Evolutionary conservation across 2,888 invertebrate species (phyloP).

Genomic region (Drosophila pseudotalamancana): DNA sequence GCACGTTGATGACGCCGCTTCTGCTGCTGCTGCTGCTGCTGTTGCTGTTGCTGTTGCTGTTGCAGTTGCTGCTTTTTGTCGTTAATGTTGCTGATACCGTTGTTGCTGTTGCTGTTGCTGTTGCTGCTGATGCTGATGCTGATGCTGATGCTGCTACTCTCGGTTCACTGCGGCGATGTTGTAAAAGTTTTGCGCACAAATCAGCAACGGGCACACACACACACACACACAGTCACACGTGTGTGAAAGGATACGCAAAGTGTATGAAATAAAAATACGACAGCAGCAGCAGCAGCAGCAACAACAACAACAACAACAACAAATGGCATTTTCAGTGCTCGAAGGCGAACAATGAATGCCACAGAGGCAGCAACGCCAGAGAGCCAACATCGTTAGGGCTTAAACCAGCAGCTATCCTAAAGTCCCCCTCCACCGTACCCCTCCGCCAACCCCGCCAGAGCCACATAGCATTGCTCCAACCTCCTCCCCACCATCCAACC

Average conservation of each 20-base stretch:
- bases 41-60: slow-evolving; percentile 19
- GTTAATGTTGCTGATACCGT: slow-evolving; percentile 64
- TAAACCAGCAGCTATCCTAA: slow-evolving; percentile 57
- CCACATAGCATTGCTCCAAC: slow-evolving; percentile 2
- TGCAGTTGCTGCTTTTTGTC: slow-evolving; percentile 54
- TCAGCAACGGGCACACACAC: slow-evolving; percentile 59
- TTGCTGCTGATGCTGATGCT: slow-evolving; percentile 26
- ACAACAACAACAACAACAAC: slow-evolving; percentile 44
- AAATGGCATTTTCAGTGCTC: slow-evolving; percentile 73
- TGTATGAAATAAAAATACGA: slow-evolving; percentile 69
- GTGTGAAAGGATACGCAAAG: slow-evolving; percentile 65
- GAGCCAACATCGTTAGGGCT: slow-evolving; percentile 76
- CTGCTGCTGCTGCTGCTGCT: slow-evolving; percentile 33
- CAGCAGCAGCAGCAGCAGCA: slow-evolving; percentile 47
- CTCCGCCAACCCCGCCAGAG: no score
- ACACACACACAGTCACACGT: slow-evolving; percentile 14
- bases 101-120: slow-evolving; percentile 49
- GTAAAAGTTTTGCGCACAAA: slow-evolving; percentile 81
- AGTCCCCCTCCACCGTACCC: slow-evolving; percentile 13
- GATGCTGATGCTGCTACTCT: slow-evolving; percentile 57
- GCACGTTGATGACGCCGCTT: slow-evolving; percentile 50
- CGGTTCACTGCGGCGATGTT: slow-evolving; percentile 71
- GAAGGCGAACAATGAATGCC: slow-evolving; percentile 79
- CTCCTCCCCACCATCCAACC: not conserved
- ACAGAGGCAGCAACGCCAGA: slow-evolving; percentile 46